Evolutionary conservation across 2,113 vertebrate genomes (phyloP).

Genomic region (Lophotis ruficrista): DNA sequence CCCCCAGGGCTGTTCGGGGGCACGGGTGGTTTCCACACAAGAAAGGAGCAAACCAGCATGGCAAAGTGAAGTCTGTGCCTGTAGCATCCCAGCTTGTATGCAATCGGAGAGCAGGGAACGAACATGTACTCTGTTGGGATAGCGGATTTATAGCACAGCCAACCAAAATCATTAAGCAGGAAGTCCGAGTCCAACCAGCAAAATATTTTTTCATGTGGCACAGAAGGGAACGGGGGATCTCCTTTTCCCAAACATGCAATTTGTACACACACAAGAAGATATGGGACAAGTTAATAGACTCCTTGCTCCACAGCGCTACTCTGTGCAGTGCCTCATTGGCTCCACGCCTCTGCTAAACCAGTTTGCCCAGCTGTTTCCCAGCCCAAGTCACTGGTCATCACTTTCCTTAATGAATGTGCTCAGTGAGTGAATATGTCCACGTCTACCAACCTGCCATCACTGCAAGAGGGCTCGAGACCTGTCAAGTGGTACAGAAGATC

Average conservation of each 20-base stretch:
- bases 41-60: background rate
- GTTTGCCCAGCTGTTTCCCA: background rate
- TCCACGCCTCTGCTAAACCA: background rate
- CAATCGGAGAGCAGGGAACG: accelerated
- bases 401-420: background rate
- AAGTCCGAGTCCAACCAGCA: background rate
- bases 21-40: accelerated
- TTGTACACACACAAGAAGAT: background rate
- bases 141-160: accelerated
- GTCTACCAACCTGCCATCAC: background rate
- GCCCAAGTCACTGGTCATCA: background rate
- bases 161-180: accelerated
- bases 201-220: background rate
- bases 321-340: background rate
- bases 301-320: accelerated
- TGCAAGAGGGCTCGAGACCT: background rate
- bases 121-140: accelerated
- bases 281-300: background rate
- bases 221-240: background rate
- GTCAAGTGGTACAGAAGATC: accelerated
- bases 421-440: accelerated
- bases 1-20: background rate
- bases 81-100: accelerated
- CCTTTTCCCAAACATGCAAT: background rate
- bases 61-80: background rate